These are phyloP conservation scores for Bradypodion pumilum DNA, from an alignment of 2,797 vertebrate species.

Conservation along the genomic window DNA sequence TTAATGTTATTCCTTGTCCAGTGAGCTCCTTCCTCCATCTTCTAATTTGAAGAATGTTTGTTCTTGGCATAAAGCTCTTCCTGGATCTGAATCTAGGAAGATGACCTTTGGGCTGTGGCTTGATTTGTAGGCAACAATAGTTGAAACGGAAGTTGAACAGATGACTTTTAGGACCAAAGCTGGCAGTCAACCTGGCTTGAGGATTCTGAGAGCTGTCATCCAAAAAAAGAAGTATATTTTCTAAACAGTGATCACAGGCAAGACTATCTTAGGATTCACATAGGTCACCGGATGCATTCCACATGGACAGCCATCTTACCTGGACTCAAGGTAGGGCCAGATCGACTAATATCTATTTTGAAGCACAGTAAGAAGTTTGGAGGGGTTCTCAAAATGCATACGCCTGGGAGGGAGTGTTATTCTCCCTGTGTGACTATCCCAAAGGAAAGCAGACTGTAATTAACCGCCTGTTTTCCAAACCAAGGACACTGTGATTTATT, in stretches of 20 bases:
- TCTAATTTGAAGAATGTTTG: too few species aligned
- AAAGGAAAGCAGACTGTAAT: conserved; percentile 33
- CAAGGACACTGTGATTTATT: conserved; percentile 41
- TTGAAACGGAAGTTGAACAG: too few species aligned
- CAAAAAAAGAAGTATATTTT: too few species aligned
- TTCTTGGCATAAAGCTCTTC: too few species aligned
- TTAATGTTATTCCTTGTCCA: too few species aligned
- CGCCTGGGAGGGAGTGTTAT: background rate
- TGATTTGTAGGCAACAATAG: too few species aligned
- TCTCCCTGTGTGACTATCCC: background rate
- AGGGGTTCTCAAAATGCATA: background rate
- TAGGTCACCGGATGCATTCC: background rate
- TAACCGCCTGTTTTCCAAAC: conserved; percentile 55
- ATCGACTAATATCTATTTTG: background rate
- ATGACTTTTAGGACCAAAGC: too few species aligned
- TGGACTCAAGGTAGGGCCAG: background rate
- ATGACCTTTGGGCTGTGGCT: background rate
- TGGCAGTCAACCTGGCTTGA: too few species aligned
- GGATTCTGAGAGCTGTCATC: too few species aligned
- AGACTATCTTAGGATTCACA: background rate
- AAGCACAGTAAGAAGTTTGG: conserved; percentile 22
- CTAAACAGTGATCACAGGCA: background rate
- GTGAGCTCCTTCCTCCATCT: too few species aligned
- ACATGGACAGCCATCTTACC: background rate
- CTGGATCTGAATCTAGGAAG: too few species aligned